A percentile compares a stretch with the other conserved stretches of the same genome.
phyloP scores from a whole-genome alignment of 2,797 vertebrate species.

The Brotula barbata region DNA sequence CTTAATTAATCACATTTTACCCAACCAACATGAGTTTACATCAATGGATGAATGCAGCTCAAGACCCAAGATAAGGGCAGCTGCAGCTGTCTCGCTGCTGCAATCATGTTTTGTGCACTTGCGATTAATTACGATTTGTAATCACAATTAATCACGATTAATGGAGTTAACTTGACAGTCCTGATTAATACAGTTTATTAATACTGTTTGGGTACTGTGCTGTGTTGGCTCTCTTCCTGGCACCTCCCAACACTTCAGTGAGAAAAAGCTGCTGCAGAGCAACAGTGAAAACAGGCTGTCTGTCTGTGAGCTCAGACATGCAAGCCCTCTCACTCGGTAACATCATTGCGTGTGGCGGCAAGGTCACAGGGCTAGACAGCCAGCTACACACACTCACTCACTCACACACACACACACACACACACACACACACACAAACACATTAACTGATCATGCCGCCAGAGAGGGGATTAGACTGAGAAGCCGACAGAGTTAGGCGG shows the following conservation, averaged over 20 bases:
- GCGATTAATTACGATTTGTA: too few relatives aligned
- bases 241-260: slow-evolving; percentile 26
- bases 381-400: slow-evolving; percentile 40
- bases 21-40: too few relatives aligned
- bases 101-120: too few relatives aligned
- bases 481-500: slow-evolving; percentile 68
- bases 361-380: slow-evolving; percentile 76
- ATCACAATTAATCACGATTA: too few relatives aligned
- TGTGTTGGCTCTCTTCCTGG: not conserved
- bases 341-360: slow-evolving; percentile 74
- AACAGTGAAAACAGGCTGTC: slow-evolving; percentile 58
- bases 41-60: too few relatives aligned
- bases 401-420: slow-evolving; percentile 34
- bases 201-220: not conserved
- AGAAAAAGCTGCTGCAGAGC: slow-evolving; percentile 27
- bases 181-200: too few relatives aligned
- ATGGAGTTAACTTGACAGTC: too few relatives aligned
- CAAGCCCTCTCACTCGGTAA: slow-evolving; percentile 62
- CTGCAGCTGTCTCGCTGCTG: too few relatives aligned
- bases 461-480: slow-evolving; percentile 73
- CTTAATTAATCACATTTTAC: too few relatives aligned
- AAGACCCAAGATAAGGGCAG: too few relatives aligned
- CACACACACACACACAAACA: slow-evolving; percentile 39
- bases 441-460: slow-evolving; percentile 71
- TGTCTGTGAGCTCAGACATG: slow-evolving; percentile 67